Evolutionary conservation across 1,140 invertebrate genomes (phyloP), one percentile per base, ranked within the genome.

Genomic region (Lucilia cuprina): DNA sequence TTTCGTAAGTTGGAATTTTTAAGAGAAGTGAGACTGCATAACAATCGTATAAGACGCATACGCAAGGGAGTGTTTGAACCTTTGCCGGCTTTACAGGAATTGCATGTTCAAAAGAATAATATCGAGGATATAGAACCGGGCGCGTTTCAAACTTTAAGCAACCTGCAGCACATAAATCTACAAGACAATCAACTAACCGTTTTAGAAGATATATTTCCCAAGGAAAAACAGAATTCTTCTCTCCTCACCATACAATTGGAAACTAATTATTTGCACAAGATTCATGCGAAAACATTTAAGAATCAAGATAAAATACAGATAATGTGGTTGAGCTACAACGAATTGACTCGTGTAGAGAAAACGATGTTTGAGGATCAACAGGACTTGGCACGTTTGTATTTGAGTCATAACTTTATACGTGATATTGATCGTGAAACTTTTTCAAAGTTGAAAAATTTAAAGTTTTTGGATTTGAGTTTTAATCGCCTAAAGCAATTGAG

Each of bases 151-250:
- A 96, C 94, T 2, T 91, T 99, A 55, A 94, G 93, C 86, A 96
- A 94, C 87, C 93, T 99, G n/a, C 96, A 97, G 87, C 96, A 97
- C 87, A 94, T 98, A 65, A 97, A 97, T 92, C 92, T 98, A 21
- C 96, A 97, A 88, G 95, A 95, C 14, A 98, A 98, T 91, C 92
- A 93, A 47, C 90, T 98, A 41, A 93, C 94, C 0, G 93, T 94
- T 55, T 91, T 98, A 2, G 96, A 95, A n/a, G 96, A 97, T 88
- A 94, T 97, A 30, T 96, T 98, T 87, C 94, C 95, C 21, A 93
- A 94, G 87, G 92, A 94, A 87, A 60, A 75, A 2, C 13, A 74
- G 65, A 86, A 87, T 14, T 94, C 95, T 34, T 94, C 95, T 2
- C 92, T 97, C 77, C 94, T 97, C 25, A 96, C 96, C 0, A 95